Percentiles rank a stretch among this genome's conserved stretches.
These are phyloP conservation scores for Sebastes glaucus DNA, from an alignment of 2,797 vertebrate genomes.

Conservation along the genomic window DNA sequence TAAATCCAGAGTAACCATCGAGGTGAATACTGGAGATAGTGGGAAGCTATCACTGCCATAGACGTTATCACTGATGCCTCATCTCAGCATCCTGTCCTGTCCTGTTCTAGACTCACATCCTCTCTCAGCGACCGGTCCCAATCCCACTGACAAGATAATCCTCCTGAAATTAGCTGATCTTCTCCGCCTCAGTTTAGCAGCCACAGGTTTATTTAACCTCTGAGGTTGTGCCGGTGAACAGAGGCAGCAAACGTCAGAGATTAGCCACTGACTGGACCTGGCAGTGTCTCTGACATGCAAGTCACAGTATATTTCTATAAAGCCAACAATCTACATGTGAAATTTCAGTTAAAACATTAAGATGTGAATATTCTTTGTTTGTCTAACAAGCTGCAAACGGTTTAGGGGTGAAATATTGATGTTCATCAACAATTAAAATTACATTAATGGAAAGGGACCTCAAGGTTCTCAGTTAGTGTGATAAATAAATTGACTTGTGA, in stretches of 20 bases:
- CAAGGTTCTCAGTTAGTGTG: not conserved
- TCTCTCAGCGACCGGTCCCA: constrained; percentile 25
- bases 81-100: not conserved
- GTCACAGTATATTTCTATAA: not conserved
- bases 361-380: not conserved
- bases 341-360: not conserved
- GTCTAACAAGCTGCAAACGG: not conserved
- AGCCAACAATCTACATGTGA: not conserved
- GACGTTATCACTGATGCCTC: not conserved
- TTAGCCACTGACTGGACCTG: constrained; percentile 62
- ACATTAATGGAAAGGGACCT: not conserved
- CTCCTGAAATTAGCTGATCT: constrained; percentile 76
- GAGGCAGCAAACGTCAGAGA: constrained; percentile 43
- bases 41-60: constrained; percentile 29
- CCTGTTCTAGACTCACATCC: constrained; percentile 22
- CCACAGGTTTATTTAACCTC: constrained; percentile 46
- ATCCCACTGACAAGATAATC: constrained; percentile 73
- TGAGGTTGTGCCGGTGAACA: constrained; percentile 24
- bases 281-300: constrained; percentile 62
- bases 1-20: not conserved
- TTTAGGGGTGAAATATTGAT: not conserved
- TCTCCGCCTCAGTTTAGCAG: constrained; percentile 59
- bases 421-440: not conserved
- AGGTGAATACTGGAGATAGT: not conserved
- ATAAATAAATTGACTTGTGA: not conserved